Evolutionary conservation across 2,888 invertebrate species (phyloP).

Genomic region (Acrocyrtus sp.): DNA sequence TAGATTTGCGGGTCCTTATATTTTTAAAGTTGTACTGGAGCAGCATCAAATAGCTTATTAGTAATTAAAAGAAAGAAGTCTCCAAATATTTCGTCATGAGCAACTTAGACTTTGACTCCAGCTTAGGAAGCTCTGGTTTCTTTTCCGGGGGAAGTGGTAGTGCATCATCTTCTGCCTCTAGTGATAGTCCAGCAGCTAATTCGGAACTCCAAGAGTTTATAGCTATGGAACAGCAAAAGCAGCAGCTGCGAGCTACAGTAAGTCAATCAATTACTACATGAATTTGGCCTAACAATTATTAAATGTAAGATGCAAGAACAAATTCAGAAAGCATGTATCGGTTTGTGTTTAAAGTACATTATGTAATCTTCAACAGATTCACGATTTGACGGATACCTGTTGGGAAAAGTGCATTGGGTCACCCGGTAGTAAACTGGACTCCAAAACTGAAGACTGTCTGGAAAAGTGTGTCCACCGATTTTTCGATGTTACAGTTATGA

Average conservation of each 20-base stretch:
- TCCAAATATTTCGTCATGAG: no score
- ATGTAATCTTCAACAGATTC: conserved; percentile 85
- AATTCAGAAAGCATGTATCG: neutral
- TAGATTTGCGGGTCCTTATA: no score
- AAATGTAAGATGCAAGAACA: neutral
- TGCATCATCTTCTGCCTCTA: neutral
- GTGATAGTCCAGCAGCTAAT: conserved; percentile 12
- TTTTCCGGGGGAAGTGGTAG: conserved; percentile 10
- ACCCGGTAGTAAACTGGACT: conserved; percentile 86
- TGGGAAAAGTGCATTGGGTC: conserved; percentile 97
- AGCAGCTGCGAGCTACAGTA: conserved; percentile 43
- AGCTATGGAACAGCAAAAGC: conserved; percentile 51
- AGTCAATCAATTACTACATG: neutral
- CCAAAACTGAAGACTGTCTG: conserved; percentile 88
- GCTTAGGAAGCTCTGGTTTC: conserved; percentile 7
- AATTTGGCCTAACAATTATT: neutral
- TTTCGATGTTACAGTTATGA: conserved; percentile 88
- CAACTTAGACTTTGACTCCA: conserved; percentile 18
- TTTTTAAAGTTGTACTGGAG: no score
- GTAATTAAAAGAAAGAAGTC: no score
- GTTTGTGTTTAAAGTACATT: conserved; percentile 45
- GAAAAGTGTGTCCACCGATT: conserved; percentile 94
- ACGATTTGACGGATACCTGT: conserved; percentile 92
- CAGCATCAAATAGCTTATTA: no score
- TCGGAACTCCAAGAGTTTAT: conserved; percentile 53